Conservation (phyloP, 1,140 invertebrate genomes). For the Sycophila sp. region DNA sequence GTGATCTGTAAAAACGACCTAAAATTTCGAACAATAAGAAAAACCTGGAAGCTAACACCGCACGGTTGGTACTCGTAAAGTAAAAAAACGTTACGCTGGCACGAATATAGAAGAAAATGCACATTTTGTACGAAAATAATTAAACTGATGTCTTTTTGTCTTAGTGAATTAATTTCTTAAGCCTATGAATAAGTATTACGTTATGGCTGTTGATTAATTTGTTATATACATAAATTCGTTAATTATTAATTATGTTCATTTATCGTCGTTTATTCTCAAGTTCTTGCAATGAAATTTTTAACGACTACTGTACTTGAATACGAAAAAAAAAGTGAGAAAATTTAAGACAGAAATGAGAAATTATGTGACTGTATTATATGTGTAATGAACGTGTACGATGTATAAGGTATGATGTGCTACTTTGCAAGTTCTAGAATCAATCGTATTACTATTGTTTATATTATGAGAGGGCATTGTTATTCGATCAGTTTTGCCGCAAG, state of each 20-base stretch:
- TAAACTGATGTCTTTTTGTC: constrained; percentile 1
- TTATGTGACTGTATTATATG: constrained; percentile 46
- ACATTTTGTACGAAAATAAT: constrained; percentile 27
- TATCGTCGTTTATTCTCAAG: constrained; percentile 5
- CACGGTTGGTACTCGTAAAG: no score
- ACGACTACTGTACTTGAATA: neutral
- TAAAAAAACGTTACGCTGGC: neutral
- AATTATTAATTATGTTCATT: constrained; percentile 18
- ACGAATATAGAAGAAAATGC: constrained; percentile 13
- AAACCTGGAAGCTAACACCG: no score
- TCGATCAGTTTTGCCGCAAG: constrained; percentile 48
- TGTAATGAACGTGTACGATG: constrained; percentile 36
- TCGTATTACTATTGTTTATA: constrained; percentile 45
- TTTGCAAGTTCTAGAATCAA: constrained; percentile 29
- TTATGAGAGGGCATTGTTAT: constrained; percentile 49
- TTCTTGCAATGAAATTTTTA: constrained; percentile 29
- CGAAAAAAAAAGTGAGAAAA: constrained; percentile 16
- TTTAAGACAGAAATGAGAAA: constrained; percentile 20
- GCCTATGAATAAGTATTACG: constrained; percentile 25
- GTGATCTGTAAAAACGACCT: constrained; percentile 10
- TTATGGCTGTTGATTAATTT: constrained; percentile 8
- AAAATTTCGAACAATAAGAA: constrained; percentile 16
- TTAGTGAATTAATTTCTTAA: neutral
- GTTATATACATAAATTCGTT: no score
- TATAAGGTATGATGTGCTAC: constrained; percentile 31